phyloP scores from a whole-genome alignment of 2,113 vertebrate species.

The Xenopus laevis region DNA sequence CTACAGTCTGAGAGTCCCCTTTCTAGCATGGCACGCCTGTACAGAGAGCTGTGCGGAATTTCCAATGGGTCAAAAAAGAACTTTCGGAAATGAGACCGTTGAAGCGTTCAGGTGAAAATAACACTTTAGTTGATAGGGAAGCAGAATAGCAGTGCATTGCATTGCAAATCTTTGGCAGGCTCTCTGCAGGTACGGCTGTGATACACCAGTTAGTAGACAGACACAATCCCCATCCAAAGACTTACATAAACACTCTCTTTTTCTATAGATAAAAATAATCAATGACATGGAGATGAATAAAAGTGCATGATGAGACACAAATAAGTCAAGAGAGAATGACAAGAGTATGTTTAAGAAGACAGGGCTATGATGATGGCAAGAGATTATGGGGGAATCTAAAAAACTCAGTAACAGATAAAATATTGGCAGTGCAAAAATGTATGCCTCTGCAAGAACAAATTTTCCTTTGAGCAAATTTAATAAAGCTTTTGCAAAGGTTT shows the following conservation, averaged over 20 bases:
- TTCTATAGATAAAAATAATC: background rate
- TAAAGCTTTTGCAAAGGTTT: too few relatives aligned
- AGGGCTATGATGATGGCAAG: too few relatives aligned
- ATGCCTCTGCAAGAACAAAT: too few relatives aligned
- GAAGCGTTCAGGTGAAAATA: conserved; percentile 38
- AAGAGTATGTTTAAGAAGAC: too few relatives aligned
- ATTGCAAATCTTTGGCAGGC: conserved; percentile 7
- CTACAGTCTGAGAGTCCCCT: background rate
- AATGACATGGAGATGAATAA: too few relatives aligned
- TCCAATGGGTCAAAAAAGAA: conserved; percentile 29
- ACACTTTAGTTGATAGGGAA: conserved; percentile 24
- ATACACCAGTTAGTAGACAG: background rate
- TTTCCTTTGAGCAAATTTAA: too few relatives aligned
- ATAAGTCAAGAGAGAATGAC: too few relatives aligned
- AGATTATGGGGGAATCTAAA: too few relatives aligned
- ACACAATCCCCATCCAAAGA: background rate
- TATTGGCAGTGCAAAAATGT: too few relatives aligned
- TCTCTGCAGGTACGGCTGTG: background rate
- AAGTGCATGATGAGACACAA: too few relatives aligned
- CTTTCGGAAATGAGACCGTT: conserved; percentile 35
- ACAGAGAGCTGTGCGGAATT: conserved; percentile 15
- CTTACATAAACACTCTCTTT: background rate
- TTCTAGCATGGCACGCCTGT: conserved; percentile 14
- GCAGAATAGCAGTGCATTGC: conserved; percentile 3
- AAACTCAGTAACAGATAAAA: too few relatives aligned